A percentile compares a stretch with the other conserved stretches of the same genome.
These are phyloP conservation scores for Dicaeum eximium DNA, from an alignment of 2,113 vertebrate species.

Conservation along the genomic window DNA sequence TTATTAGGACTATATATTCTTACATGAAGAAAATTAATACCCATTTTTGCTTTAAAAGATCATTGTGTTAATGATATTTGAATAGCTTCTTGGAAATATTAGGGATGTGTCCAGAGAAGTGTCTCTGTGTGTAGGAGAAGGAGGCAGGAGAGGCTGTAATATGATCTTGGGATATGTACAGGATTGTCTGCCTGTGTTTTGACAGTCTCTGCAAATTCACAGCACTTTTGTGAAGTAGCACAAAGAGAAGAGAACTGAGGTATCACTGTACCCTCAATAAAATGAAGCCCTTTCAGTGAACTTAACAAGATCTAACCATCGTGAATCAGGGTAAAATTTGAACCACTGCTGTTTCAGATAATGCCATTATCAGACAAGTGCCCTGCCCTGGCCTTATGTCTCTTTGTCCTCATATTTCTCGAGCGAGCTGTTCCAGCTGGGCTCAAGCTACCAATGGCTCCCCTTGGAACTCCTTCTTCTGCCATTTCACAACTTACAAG, in stretches of 20 bases:
- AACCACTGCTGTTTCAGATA: not conserved
- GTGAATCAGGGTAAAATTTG: not conserved
- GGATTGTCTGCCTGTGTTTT: not conserved
- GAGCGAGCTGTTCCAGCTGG: not conserved
- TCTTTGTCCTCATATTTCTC: not conserved
- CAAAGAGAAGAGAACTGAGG: not conserved
- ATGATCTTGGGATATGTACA: not conserved
- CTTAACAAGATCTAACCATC: not conserved
- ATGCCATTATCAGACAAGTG: not conserved
- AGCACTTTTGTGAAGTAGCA: not conserved
- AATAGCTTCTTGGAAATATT: not conserved
- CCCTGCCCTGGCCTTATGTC: not conserved
- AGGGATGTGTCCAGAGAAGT: not conserved
- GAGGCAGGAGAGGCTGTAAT: not conserved
- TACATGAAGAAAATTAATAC: not conserved
- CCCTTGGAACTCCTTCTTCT: not conserved
- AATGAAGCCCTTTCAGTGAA: not conserved
- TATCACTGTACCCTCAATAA: not conserved
- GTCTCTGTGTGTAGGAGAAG: not conserved
- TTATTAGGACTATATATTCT: constrained; percentile 11
- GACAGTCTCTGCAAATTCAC: not conserved
- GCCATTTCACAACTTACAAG: not conserved
- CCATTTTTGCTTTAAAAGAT: not conserved
- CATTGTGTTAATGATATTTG: not conserved
- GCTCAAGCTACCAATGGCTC: not conserved